Evolutionary conservation across 2,888 invertebrate genomes (phyloP).

Genomic region (Diarsia rubi): DNA sequence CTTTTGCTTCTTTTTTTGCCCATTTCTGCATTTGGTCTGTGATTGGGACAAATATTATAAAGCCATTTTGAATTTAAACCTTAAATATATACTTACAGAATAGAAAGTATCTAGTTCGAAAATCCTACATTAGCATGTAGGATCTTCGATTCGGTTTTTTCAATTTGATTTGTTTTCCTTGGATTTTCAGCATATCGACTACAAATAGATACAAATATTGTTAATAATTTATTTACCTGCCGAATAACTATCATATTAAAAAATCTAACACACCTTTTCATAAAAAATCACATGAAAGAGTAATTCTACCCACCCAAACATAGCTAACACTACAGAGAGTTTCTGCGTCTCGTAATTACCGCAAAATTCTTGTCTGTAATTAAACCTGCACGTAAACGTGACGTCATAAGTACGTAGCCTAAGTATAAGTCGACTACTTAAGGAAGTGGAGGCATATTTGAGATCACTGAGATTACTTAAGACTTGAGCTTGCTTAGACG

Average conservation of each 20-base stretch:
- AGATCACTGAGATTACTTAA: conserved; percentile 57
- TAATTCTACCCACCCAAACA: not conserved
- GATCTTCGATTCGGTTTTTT: no score
- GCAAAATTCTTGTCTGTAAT: conserved; percentile 33
- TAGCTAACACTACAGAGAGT: not conserved
- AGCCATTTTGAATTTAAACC: not conserved
- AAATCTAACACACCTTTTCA: not conserved
- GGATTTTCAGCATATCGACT: not conserved
- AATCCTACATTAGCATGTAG: no score
- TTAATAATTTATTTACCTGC: not conserved
- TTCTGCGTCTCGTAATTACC: conserved; percentile 4
- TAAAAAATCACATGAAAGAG: not conserved
- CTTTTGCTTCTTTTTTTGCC: no score
- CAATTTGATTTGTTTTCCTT: not conserved
- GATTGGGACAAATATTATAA: not conserved
- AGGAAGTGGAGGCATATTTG: conserved; percentile 58
- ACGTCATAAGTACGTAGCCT: conserved; percentile 23
- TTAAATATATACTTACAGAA: not conserved
- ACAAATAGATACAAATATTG: not conserved
- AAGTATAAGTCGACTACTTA: conserved; percentile 53
- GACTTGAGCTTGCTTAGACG: conserved; percentile 24
- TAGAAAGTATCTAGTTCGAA: not conserved
- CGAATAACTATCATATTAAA: not conserved
- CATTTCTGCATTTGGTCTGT: no score
- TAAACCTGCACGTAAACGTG: conserved; percentile 37